Percentiles rank a stretch among this genome's conserved stretches.
Evolutionary conservation across 2,888 invertebrate species (phyloP).

Genomic region (Brachyptera putata): DNA sequence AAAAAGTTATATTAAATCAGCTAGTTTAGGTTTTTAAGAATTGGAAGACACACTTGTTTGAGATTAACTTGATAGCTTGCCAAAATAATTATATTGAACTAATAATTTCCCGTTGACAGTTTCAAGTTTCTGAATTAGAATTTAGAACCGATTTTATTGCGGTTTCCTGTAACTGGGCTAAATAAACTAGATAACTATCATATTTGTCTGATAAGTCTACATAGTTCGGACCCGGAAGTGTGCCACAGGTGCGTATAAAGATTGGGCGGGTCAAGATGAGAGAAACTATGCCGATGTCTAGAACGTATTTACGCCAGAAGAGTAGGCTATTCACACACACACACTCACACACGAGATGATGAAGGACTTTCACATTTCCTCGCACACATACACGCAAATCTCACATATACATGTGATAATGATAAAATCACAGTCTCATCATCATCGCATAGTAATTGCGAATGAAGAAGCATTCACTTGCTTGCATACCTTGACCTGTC

Average conservation of each 20-base stretch:
- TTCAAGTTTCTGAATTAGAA: no score
- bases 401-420: not conserved
- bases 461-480: constrained; percentile 6
- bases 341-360: no score
- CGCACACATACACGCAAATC: not conserved
- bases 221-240: constrained; percentile 3
- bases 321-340: not conserved
- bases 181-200: no score
- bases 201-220: no score
- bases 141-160: no score
- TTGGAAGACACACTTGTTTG: no score
- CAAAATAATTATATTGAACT: no score
- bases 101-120: no score
- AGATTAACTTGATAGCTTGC: no score
- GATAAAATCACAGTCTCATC: not conserved
- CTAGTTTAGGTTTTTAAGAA: no score
- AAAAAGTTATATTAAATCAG: no score
- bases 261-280: constrained; percentile 1
- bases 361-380: constrained; percentile 7
- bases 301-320: not conserved
- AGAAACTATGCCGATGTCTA: not conserved
- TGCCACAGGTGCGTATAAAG: constrained; percentile 5
- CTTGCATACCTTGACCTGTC: constrained; percentile 4
- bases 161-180: no score
- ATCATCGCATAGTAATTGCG: not conserved